Evolutionary conservation across 2,113 vertebrate genomes (phyloP).

Genomic region (Camelus dromedarius): DNA sequence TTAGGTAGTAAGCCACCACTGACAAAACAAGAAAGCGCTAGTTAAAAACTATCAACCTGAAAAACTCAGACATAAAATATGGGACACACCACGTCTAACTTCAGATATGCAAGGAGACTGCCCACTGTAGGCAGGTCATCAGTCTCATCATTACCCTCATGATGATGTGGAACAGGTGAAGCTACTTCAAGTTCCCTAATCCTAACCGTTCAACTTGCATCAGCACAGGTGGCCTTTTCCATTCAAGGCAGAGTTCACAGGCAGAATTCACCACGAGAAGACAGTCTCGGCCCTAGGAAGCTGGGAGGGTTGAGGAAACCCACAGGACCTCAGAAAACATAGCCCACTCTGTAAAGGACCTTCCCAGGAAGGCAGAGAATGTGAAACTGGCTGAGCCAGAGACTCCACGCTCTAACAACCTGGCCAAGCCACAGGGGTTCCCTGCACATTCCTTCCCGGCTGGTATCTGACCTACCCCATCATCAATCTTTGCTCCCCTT

Average conservation of each 20-base stretch:
- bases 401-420: not conserved
- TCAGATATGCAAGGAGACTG: not conserved
- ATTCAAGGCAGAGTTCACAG: not conserved
- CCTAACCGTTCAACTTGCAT: not conserved
- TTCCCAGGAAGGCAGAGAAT: slow-evolving; percentile 15
- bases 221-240: not conserved
- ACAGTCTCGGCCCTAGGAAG: not conserved
- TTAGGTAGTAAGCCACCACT: not conserved
- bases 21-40: slow-evolving; percentile 6
- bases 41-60: not conserved
- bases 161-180: not conserved
- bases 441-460: slow-evolving; percentile 57
- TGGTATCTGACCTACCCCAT: slow-evolving; percentile 68
- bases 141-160: not conserved
- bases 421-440: slow-evolving; percentile 52
- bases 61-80: slow-evolving; percentile 9
- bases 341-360: not conserved
- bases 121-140: not conserved
- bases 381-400: not conserved
- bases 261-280: not conserved
- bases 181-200: not conserved
- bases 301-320: not conserved
- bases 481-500: slow-evolving; percentile 71
- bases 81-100: not conserved
- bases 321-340: not conserved